These are phyloP conservation scores for Oreocharis arfaki DNA, from an alignment of 2,113 vertebrate genomes.

Conservation along the genomic window DNA sequence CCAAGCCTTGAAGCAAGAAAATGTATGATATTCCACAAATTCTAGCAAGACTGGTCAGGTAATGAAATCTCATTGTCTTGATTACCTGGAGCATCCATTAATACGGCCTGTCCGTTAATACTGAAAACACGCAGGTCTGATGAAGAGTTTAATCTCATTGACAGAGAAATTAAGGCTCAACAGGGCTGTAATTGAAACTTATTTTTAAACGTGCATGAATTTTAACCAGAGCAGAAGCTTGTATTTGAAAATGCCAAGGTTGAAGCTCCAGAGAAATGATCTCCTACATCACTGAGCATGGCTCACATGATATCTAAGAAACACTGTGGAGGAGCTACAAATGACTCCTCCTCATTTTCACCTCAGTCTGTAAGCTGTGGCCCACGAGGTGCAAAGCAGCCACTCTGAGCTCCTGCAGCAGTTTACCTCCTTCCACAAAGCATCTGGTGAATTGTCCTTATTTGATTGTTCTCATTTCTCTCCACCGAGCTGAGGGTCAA, in stretches of 20 bases:
- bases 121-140: not conserved
- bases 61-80: not conserved
- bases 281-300: not conserved
- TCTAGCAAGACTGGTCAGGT: not conserved
- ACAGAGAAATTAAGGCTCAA: not conserved
- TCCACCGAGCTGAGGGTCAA: not conserved
- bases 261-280: not conserved
- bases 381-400: not conserved
- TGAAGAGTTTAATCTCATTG: not conserved
- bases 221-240: not conserved
- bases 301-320: not conserved
- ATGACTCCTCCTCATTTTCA: not conserved
- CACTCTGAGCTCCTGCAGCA: not conserved
- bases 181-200: not conserved
- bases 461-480: not conserved
- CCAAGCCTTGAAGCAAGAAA: not conserved
- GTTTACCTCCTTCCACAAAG: not conserved
- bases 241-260: not conserved
- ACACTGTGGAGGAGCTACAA: not conserved
- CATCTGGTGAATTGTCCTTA: not conserved
- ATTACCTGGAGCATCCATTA: not conserved
- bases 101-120: not conserved
- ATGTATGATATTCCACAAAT: not conserved
- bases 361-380: not conserved
- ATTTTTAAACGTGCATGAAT: not conserved